A percentile compares a stretch with the other conserved stretches of the same genome.
Evolutionary conservation across 53 echinoderm and acorn worm species (phyloP).

Genomic region (Antedon mediterranea): DNA sequence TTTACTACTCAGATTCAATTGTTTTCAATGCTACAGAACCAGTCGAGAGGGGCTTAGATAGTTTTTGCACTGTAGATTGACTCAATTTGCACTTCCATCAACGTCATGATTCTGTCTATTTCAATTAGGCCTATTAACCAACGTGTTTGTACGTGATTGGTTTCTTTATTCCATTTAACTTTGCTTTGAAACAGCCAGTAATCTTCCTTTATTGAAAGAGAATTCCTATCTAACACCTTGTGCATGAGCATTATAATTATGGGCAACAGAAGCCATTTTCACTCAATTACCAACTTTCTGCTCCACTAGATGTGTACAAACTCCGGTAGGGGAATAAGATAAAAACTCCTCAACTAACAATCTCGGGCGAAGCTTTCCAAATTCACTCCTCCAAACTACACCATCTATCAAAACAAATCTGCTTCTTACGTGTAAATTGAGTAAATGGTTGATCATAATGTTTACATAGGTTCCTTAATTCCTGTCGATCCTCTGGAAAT

Average conservation of each 20-base stretch:
- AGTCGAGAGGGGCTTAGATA: neutral
- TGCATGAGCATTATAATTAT: conserved; percentile 30
- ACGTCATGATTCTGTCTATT: neutral
- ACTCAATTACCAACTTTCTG: too few species aligned
- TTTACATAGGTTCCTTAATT: conserved; percentile 16
- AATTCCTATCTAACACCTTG: neutral
- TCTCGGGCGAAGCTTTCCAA: conserved; percentile 21
- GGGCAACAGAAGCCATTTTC: conserved; percentile 28
- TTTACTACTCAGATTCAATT: neutral
- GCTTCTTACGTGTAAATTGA: conserved; percentile 30
- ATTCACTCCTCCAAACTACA: conserved; percentile 17
- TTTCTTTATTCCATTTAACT: too few species aligned
- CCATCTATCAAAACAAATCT: conserved; percentile 34
- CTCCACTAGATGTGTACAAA: conserved; percentile 20
- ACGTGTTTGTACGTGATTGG: too few species aligned
- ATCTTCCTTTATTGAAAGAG: too few species aligned
- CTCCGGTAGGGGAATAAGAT: conserved; percentile 15
- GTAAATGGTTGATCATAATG: conserved; percentile 27
- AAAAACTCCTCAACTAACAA: conserved; percentile 31
- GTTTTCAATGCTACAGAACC: neutral
- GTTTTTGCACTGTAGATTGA: neutral
- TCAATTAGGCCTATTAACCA: neutral
- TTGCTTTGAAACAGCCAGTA: too few species aligned
- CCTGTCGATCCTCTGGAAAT: conserved; percentile 49
- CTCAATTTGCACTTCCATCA: neutral